Percentiles rank a stretch among this genome's conserved stretches.
These are phyloP conservation scores for Drosophila santomea DNA, from an alignment of 1,140 invertebrate genomes.

Conservation along the genomic window DNA sequence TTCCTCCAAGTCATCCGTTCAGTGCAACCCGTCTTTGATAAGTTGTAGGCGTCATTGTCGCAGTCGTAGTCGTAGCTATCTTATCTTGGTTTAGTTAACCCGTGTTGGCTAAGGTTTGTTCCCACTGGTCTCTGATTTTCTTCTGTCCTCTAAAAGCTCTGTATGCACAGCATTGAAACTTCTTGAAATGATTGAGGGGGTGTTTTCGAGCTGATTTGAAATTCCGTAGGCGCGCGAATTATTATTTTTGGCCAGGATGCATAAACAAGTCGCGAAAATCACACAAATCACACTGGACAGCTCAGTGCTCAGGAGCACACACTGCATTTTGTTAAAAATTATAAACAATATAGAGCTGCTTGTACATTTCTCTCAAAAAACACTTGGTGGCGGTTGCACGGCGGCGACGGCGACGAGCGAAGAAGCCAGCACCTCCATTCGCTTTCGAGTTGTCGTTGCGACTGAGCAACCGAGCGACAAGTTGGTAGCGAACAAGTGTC, in stretches of 20 bases:
- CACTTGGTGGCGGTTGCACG: slow-evolving; percentile 65
- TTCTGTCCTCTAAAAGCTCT: slow-evolving; percentile 2
- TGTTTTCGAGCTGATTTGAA: slow-evolving; percentile 23
- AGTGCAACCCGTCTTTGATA: slow-evolving; percentile 49
- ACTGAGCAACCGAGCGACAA: slow-evolving; percentile 63
- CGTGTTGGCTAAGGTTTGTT: slow-evolving; percentile 31
- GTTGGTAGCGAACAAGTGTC: slow-evolving; percentile 78
- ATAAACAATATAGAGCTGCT: slow-evolving; percentile 50
- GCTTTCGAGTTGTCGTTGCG: slow-evolving; percentile 77
- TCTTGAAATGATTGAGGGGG: slow-evolving; percentile 18
- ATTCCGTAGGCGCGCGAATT: slow-evolving; percentile 27
- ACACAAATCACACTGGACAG: slow-evolving; percentile 24
- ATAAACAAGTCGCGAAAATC: slow-evolving; percentile 40
- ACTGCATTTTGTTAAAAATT: slow-evolving; percentile 69
- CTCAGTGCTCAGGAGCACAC: slow-evolving; percentile 31
- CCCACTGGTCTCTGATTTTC: slow-evolving; percentile 4
- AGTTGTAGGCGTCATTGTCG: slow-evolving; percentile 46
- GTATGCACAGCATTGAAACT: slow-evolving; percentile 51
- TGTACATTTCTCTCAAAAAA: slow-evolving; percentile 67
- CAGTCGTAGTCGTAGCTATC: slow-evolving; percentile 61
- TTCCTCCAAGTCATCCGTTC: slow-evolving; percentile 12
- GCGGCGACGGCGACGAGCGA: slow-evolving; percentile 61
- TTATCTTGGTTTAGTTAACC: slow-evolving; percentile 69
- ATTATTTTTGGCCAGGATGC: slow-evolving; percentile 59
- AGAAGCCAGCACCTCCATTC: slow-evolving; percentile 79